phyloP scores from a whole-genome alignment of 1,140 invertebrate species.

The Zophobas atratus region DNA sequence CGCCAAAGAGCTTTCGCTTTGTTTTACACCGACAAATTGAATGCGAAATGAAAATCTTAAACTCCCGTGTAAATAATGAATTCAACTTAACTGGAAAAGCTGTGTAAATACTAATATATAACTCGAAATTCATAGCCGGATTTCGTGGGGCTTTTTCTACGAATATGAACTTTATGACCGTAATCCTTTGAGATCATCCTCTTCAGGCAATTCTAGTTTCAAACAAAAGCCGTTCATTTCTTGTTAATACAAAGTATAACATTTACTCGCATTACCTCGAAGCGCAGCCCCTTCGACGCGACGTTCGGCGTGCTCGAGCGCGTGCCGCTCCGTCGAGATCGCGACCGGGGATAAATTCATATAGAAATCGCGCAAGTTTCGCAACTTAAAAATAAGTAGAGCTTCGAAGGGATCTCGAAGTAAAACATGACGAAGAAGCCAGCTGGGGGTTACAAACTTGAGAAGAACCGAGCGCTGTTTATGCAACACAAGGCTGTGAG shows the following conservation, averaged over 20 bases:
- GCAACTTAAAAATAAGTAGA: slow-evolving; percentile 60
- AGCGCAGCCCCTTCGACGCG: slow-evolving; percentile 12
- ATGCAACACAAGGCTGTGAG: slow-evolving; percentile 60
- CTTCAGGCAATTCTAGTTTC: slow-evolving; percentile 56
- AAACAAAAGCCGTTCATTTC: slow-evolving; percentile 60
- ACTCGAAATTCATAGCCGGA: slow-evolving; percentile 62
- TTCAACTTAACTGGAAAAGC: slow-evolving; percentile 41
- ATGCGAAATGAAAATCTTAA: slow-evolving; percentile 57
- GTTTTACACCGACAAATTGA: slow-evolving; percentile 59
- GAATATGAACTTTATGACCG: slow-evolving; percentile 57
- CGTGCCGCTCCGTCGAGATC: slow-evolving; percentile 37
- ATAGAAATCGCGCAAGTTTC: slow-evolving; percentile 58
- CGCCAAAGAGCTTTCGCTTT: slow-evolving; percentile 55
- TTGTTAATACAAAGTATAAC: slow-evolving; percentile 53
- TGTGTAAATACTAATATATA: slow-evolving; percentile 62
- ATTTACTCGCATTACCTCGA: background rate
- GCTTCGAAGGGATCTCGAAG: slow-evolving; percentile 54
- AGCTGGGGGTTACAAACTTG: slow-evolving; percentile 59
- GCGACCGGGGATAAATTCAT: slow-evolving; percentile 48
- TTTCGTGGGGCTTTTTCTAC: slow-evolving; percentile 44
- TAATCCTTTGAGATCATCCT: slow-evolving; percentile 55
- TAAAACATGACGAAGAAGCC: slow-evolving; percentile 59
- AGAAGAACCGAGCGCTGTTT: slow-evolving; percentile 54
- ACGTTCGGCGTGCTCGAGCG: background rate
- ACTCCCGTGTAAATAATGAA: slow-evolving; percentile 59